Conservation (phyloP, 2,113 vertebrate genomes). For the Atrichornis clamosus region DNA sequence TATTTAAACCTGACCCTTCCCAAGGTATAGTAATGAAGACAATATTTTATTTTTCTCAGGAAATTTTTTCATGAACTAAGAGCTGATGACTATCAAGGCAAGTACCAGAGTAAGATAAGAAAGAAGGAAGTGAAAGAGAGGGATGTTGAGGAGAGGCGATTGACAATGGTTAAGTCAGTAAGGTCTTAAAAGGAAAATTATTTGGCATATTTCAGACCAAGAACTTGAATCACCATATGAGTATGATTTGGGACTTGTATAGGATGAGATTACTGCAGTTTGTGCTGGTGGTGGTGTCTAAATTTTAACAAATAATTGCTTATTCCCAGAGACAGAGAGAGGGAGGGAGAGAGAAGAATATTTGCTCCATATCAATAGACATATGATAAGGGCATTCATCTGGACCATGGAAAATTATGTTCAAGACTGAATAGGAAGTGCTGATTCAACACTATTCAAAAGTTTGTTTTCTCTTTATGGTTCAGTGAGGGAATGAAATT, state of each 20-base stretch:
- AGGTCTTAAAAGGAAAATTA: neutral
- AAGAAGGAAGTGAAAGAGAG: neutral
- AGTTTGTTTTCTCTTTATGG: neutral
- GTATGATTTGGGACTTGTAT: neutral
- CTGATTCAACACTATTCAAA: neutral
- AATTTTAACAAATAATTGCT: neutral
- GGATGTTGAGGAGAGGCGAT: neutral
- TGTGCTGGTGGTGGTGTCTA: neutral
- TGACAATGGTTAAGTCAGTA: neutral
- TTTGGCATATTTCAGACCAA: neutral
- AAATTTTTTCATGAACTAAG: neutral
- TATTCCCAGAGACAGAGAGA: neutral
- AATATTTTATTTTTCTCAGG: neutral
- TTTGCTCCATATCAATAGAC: neutral
- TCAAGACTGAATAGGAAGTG: neutral
- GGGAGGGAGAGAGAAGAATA: neutral
- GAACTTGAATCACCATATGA: neutral
- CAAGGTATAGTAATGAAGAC: neutral
- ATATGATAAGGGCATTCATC: neutral
- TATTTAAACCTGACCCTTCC: neutral
- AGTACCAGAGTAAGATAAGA: neutral
- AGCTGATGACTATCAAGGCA: neutral
- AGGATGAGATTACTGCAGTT: neutral
- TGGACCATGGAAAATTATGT: neutral
- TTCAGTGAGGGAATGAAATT: neutral